phyloP scores from a whole-genome alignment of 1,140 invertebrate species.

The Hypothenemus hampei region DNA sequence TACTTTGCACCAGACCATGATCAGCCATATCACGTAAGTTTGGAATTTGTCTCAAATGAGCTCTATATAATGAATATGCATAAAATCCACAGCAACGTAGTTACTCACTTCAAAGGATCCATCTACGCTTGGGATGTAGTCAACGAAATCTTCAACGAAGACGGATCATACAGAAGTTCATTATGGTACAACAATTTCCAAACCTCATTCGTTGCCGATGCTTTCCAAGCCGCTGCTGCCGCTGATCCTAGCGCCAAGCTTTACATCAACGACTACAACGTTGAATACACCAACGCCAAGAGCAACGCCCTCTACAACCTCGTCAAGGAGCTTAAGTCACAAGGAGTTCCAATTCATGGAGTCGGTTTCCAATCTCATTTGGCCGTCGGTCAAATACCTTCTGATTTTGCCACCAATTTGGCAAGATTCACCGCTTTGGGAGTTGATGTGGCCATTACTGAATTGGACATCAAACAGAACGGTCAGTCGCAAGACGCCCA shows the following conservation, averaged over 20 bases:
- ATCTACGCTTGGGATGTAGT: slow-evolving; percentile 1
- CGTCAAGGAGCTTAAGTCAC: neutral
- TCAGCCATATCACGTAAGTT: neutral
- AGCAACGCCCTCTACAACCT: neutral
- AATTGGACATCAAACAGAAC: neutral
- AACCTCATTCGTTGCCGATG: neutral
- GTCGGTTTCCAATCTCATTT: slow-evolving; percentile 1
- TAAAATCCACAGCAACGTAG: neutral
- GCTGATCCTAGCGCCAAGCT: neutral
- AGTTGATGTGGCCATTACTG: neutral
- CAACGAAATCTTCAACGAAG: neutral
- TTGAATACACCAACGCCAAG: neutral
- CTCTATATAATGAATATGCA: neutral
- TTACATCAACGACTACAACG: neutral
- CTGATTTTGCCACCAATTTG: neutral
- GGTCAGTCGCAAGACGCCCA: neutral
- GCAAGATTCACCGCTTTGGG: neutral
- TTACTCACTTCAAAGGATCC: neutral
- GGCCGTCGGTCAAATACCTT: neutral
- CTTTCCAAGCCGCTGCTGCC: neutral
- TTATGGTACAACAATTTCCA: neutral
- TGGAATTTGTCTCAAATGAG: neutral
- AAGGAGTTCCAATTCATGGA: neutral
- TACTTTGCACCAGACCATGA: neutral
- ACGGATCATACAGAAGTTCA: neutral